Percentiles rank a stretch among this genome's conserved stretches.
These are phyloP conservation scores for Acanthaster planci DNA, from an alignment of 35 echinoderm and acorn worm species.

Conservation along the genomic window DNA sequence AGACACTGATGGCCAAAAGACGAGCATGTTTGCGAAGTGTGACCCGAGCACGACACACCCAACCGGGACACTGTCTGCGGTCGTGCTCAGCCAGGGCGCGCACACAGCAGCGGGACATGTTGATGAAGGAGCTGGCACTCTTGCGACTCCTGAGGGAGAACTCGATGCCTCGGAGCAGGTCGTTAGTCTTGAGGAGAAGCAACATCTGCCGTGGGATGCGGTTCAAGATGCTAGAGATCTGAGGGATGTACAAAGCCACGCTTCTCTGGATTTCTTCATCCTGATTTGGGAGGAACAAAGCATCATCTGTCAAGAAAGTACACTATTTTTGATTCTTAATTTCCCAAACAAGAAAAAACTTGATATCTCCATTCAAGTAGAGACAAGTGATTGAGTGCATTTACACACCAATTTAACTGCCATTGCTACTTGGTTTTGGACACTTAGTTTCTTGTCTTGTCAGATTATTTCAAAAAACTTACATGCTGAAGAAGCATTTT, in stretches of 20 bases:
- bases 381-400: too few species aligned
- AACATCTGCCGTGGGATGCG: conserved; percentile 91
- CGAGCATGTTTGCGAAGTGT: conserved; percentile 37
- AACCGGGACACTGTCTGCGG: conserved; percentile 32
- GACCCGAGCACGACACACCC: conserved; percentile 41
- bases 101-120: conserved; percentile 97
- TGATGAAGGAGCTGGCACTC: conserved; percentile 97
- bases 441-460: too few species aligned
- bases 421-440: too few species aligned
- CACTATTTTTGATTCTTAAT: too few species aligned
- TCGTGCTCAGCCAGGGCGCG: conserved; percentile 75
- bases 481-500: too few species aligned
- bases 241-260: conserved; percentile 75
- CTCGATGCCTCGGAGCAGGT: conserved; percentile 91
- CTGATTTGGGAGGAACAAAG: conserved; percentile 38
- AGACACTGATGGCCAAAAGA: conserved; percentile 70
- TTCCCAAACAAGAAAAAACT: too few species aligned
- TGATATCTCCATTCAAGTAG: too few species aligned
- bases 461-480: too few species aligned
- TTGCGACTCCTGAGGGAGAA: conserved; percentile 60
- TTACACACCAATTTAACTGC: too few species aligned
- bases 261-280: conserved; percentile 68
- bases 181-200: conserved; percentile 92
- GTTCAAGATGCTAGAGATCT: conserved; percentile 88
- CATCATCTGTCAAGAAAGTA: too few species aligned